Evolutionary conservation across 2,888 invertebrate genomes (phyloP).

Genomic region (Sinhomidia bicolor): DNA sequence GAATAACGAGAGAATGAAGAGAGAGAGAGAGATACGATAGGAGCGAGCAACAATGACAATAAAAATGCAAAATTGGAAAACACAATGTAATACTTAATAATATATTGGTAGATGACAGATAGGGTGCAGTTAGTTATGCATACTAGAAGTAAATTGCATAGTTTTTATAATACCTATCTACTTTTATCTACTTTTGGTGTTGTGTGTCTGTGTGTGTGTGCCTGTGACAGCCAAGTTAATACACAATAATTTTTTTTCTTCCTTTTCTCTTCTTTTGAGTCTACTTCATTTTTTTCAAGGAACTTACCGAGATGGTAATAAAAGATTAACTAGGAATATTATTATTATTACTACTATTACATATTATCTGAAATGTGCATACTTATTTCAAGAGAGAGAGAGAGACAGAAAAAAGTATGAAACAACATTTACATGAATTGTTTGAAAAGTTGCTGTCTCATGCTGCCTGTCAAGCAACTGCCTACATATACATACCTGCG

Average conservation of each 20-base stretch:
- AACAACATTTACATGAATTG: slow-evolving; percentile 58
- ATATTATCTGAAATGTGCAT: slow-evolving; percentile 36
- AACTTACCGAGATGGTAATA: slow-evolving; percentile 62
- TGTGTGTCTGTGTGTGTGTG: neutral
- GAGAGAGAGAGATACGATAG: neutral
- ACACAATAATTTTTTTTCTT: slow-evolving; percentile 17
- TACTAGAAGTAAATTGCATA: neutral
- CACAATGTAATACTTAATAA: slow-evolving; percentile 57
- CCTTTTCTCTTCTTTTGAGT: slow-evolving; percentile 16
- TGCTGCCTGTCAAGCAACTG: slow-evolving; percentile 49
- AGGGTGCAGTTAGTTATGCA: slow-evolving; percentile 52
- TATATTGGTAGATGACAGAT: slow-evolving; percentile 66
- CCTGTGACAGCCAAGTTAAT: slow-evolving; percentile 22
- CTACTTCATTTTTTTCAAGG: slow-evolving; percentile 56
- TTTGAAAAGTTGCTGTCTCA: slow-evolving; percentile 70
- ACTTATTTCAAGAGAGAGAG: no score
- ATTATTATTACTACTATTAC: slow-evolving; percentile 41
- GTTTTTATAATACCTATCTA: no score
- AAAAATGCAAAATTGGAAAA: slow-evolving; percentile 71
- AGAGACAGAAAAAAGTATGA: slow-evolving; percentile 14
- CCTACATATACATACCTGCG: no score
- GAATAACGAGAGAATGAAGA: neutral
- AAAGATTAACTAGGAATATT: slow-evolving; percentile 49
- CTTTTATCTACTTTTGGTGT: no score
- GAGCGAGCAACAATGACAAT: slow-evolving; percentile 57